Percentiles rank a stretch among this genome's conserved stretches.
phyloP scores from a whole-genome alignment of 2,113 vertebrate species.

The Arizona elegans region DNA sequence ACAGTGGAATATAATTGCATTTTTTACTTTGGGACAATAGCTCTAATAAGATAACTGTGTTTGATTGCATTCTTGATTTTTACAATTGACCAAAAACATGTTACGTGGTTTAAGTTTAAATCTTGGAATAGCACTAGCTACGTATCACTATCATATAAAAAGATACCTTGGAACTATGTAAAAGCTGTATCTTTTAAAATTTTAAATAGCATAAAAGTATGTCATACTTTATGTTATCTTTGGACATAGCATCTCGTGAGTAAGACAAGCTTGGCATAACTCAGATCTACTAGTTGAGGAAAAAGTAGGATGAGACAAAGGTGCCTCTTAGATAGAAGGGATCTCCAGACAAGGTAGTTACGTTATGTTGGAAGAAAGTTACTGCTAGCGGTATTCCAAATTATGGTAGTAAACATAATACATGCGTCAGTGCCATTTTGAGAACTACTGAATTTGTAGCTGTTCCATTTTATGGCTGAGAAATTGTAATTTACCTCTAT shows the following conservation, averaged over 20 bases:
- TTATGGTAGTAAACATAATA: neutral
- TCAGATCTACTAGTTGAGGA: neutral
- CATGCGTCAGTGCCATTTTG: neutral
- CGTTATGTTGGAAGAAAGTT: neutral
- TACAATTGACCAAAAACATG: neutral
- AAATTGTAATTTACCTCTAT: neutral
- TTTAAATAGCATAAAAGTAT: neutral
- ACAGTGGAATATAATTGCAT: constrained; percentile 6
- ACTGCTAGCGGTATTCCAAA: neutral
- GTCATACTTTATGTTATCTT: neutral
- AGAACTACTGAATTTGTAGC: neutral
- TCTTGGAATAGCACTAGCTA: constrained; percentile 33
- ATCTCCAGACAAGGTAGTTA: neutral
- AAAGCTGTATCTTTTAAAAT: constrained; percentile 7
- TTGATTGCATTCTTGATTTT: neutral
- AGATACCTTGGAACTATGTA: constrained; percentile 3
- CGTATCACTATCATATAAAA: constrained; percentile 26
- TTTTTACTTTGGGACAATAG: neutral
- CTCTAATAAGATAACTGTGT: neutral
- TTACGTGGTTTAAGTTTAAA: constrained; percentile 13
- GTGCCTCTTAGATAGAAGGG: neutral
- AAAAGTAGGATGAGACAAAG: no score
- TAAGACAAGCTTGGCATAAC: neutral
- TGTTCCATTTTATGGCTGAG: neutral
- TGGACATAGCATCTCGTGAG: neutral